A percentile compares a stretch with the other conserved stretches of the same genome.
These are phyloP conservation scores for Clitarchus hookeri DNA, from an alignment of 2,888 invertebrate genomes.

Conservation along the genomic window DNA sequence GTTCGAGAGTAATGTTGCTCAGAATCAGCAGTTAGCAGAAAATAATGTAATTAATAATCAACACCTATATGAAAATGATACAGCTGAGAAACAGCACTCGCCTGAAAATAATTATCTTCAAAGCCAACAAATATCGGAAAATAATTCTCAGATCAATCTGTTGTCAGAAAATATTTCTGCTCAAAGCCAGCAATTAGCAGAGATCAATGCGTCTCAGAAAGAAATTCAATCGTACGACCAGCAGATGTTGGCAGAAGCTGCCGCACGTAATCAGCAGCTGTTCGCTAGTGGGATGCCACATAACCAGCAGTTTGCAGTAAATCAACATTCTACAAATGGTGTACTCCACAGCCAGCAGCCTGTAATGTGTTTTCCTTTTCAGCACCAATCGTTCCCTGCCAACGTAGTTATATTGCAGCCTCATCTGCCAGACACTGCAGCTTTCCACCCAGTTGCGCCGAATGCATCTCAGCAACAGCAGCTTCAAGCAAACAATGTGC, in stretches of 20 bases:
- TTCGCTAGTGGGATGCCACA: not conserved
- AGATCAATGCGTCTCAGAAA: not conserved
- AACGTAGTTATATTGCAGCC: not conserved
- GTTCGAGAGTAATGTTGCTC: not conserved
- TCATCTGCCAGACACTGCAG: not conserved
- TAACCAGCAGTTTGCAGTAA: not conserved
- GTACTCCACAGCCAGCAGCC: not conserved
- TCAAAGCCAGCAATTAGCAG: not conserved
- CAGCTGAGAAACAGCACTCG: not conserved
- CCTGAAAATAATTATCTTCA: not conserved
- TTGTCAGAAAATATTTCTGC: not conserved
- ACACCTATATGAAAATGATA: not conserved
- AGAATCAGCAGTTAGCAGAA: not conserved
- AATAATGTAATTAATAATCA: not conserved
- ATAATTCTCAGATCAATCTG: not conserved
- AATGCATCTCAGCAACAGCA: not conserved
- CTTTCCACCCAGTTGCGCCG: not conserved
- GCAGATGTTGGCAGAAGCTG: not conserved
- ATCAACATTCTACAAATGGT: not conserved
- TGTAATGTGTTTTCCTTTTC: not conserved
- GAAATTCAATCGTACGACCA: not conserved
- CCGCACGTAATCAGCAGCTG: not conserved
- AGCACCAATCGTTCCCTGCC: not conserved
- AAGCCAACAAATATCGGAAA: not conserved
- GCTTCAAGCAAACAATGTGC: not conserved